These are phyloP conservation scores for Luperina nickerlii DNA, from an alignment of 2,888 invertebrate genomes.

Conservation along the genomic window DNA sequence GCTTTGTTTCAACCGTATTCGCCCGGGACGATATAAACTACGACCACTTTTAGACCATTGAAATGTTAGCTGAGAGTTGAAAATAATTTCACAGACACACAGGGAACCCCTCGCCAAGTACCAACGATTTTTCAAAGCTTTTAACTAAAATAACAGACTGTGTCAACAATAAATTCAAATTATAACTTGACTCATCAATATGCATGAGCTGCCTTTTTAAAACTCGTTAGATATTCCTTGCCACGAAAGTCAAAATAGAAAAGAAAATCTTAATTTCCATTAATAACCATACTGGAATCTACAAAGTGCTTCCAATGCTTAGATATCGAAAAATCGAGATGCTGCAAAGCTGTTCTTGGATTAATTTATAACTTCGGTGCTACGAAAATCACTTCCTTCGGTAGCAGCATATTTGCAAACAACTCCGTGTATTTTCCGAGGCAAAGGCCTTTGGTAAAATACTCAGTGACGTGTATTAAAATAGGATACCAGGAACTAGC, in stretches of 20 bases:
- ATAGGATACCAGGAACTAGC: slow-evolving; percentile 29
- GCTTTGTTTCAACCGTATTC: slow-evolving; percentile 71
- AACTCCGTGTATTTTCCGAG: background rate
- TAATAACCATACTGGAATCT: slow-evolving; percentile 22
- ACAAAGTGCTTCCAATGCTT: slow-evolving; percentile 11
- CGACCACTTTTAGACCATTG: slow-evolving; percentile 63
- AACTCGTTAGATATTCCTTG: slow-evolving; percentile 56
- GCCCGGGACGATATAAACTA: slow-evolving; percentile 68
- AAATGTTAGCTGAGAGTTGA: slow-evolving; percentile 69
- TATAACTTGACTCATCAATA: slow-evolving; percentile 55
- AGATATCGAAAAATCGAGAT: background rate
- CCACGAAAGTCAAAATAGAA: slow-evolving; percentile 51
- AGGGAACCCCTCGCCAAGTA: slow-evolving; percentile 1
- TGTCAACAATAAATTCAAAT: slow-evolving; percentile 64
- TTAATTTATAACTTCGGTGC: background rate
- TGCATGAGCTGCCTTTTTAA: slow-evolving; percentile 57
- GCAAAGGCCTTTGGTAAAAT: background rate
- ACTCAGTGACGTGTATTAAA: slow-evolving; percentile 3
- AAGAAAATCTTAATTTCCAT: slow-evolving; percentile 33
- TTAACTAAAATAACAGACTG: slow-evolving; percentile 55
- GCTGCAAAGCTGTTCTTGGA: background rate
- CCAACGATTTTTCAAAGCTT: slow-evolving; percentile 52
- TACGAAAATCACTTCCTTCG: background rate
- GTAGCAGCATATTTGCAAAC: background rate
- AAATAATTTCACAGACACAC: slow-evolving; percentile 50